These are phyloP conservation scores for Melinaea menophilus DNA, from an alignment of 2,888 invertebrate genomes.

Conservation along the genomic window DNA sequence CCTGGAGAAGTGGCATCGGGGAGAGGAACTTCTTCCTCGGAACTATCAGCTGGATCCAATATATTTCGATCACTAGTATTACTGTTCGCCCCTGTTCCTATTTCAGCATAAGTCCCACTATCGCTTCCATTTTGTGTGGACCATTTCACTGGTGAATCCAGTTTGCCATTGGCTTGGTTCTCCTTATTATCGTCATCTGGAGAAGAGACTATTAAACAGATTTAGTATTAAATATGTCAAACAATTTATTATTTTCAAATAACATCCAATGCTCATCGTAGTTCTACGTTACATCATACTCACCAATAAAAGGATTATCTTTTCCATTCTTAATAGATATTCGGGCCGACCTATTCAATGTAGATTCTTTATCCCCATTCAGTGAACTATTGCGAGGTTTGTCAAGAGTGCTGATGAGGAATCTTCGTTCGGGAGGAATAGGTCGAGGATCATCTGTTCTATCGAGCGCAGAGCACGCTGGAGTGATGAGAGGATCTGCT, in stretches of 20 bases:
- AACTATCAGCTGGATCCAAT: slow-evolving; percentile 71
- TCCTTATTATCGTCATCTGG: slow-evolving; percentile 73
- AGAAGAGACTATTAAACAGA: slow-evolving; percentile 28
- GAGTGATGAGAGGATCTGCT: slow-evolving; percentile 76
- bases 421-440: slow-evolving; percentile 64
- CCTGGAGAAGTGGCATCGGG: slow-evolving; percentile 72
- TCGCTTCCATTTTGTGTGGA: slow-evolving; percentile 71
- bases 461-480: slow-evolving; percentile 67
- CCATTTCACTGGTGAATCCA: slow-evolving; percentile 72
- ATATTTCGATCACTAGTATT: slow-evolving; percentile 69
- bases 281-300: slow-evolving; percentile 7
- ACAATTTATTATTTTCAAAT: neutral
- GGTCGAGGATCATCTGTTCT: slow-evolving; percentile 59
- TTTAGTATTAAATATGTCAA: neutral
- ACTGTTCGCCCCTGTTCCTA: slow-evolving; percentile 66
- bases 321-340: slow-evolving; percentile 70
- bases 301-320: slow-evolving; percentile 71
- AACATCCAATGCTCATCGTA: too few species aligned
- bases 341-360: slow-evolving; percentile 62
- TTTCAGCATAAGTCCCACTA: slow-evolving; percentile 74
- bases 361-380: slow-evolving; percentile 67
- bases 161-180: slow-evolving; percentile 71
- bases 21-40: slow-evolving; percentile 70
- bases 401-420: slow-evolving; percentile 67
- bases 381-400: slow-evolving; percentile 68